A percentile compares a stretch with the other conserved stretches of the same genome.
phyloP scores from a whole-genome alignment of 30 jellyfish, hydroid and myxozoan species.

The Sanderia malayensis region DNA sequence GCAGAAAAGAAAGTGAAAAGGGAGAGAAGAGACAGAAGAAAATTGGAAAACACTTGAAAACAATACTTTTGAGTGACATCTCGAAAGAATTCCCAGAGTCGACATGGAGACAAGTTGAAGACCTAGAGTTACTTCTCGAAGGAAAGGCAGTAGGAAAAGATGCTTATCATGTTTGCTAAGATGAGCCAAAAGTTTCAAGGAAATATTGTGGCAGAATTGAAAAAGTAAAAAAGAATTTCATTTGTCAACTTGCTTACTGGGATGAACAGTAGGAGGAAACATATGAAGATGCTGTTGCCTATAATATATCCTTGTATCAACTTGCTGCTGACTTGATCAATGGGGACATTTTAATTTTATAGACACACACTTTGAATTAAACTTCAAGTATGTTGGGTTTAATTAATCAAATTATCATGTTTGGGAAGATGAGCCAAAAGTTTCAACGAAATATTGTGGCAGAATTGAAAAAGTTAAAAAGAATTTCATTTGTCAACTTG shows the following conservation, averaged over 20 bases:
- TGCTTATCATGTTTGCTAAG: conserved; percentile 13
- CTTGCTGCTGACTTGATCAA: conserved; percentile 23
- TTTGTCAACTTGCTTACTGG: conserved; percentile 24
- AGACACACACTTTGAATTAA: too few species aligned
- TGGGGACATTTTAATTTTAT: conserved; percentile 4
- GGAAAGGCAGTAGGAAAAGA: conserved; percentile 25
- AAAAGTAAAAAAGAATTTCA: conserved; percentile 5
- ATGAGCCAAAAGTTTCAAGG: not conserved
- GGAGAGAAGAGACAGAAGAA: conserved; percentile 13
- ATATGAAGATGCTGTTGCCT: conserved; percentile 16
- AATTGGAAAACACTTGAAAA: conserved; percentile 5
- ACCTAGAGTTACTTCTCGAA: conserved; percentile 1
- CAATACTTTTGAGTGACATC: not conserved
- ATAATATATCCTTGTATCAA: conserved; percentile 15
- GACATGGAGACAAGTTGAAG: not conserved
- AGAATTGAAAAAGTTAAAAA: conserved; percentile 21
- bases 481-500: not conserved
- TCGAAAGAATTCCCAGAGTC: conserved; percentile 26
- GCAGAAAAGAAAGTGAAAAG: conserved; percentile 4
- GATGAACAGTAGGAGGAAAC: conserved; percentile 1
- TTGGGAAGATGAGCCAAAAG: conserved; percentile 23
- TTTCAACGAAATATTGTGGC: conserved; percentile 2
- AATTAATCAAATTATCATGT: too few species aligned
- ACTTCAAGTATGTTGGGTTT: too few species aligned
- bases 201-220: conserved; percentile 23